Evolutionary conservation across 2,113 vertebrate genomes (phyloP).

Genomic region (Microtus montanus): DNA sequence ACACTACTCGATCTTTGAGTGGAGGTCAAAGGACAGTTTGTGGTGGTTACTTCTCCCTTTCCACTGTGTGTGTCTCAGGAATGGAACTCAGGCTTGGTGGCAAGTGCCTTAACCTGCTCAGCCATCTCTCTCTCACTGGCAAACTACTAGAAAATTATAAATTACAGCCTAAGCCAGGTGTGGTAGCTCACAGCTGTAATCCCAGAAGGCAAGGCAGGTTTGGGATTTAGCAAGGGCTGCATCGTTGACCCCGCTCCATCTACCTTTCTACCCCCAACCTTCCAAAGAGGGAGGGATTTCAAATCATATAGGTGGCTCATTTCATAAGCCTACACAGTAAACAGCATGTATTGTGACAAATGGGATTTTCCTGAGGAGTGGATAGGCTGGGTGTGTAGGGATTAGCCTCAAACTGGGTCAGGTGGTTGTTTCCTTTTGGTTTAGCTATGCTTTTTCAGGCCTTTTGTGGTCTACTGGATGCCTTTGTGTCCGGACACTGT

Average conservation of each 20-base stretch:
- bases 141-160: background rate
- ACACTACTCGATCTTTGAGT: background rate
- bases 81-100: background rate
- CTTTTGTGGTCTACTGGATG: background rate
- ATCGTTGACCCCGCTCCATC: background rate
- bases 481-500: conserved; percentile 19
- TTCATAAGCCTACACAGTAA: background rate
- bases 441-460: background rate
- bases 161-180: background rate
- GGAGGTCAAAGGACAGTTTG: background rate
- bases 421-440: background rate
- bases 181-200: background rate
- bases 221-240: background rate
- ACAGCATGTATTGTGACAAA: background rate
- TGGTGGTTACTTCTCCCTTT: background rate
- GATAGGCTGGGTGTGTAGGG: background rate
- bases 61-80: background rate
- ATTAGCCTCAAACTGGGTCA: background rate
- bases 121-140: background rate
- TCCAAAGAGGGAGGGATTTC: background rate
- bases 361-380: background rate
- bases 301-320: background rate
- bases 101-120: background rate
- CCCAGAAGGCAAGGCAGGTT: background rate
- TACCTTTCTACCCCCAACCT: background rate